Evolutionary conservation across 2,797 vertebrate species (phyloP).

Genomic region (Argentina silus): DNA sequence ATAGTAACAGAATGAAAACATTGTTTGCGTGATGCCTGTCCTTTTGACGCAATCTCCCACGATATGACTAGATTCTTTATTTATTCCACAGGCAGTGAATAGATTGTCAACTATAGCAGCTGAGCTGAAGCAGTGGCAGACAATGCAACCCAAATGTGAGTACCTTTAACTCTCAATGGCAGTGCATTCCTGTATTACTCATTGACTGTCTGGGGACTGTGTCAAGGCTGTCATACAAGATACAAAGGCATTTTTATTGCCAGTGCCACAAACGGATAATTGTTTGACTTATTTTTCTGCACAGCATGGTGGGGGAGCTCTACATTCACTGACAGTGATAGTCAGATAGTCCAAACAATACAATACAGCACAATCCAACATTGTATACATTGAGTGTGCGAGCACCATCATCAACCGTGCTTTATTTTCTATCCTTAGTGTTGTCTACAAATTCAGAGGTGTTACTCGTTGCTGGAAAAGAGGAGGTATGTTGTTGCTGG

Average conservation of each 20-base stretch:
- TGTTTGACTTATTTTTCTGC: background rate
- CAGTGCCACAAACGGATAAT: background rate
- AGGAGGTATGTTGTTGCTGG: conserved; percentile 67
- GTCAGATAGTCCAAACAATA: too few relatives aligned
- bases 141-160: conserved; percentile 74
- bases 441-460: conserved; percentile 71
- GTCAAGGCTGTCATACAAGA: background rate
- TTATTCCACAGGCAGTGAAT: conserved; percentile 61
- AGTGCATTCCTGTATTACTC: background rate
- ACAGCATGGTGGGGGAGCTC: background rate
- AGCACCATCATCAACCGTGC: too few relatives aligned
- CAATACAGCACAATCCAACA: too few relatives aligned
- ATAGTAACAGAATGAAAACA: background rate
- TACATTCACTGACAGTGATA: too few relatives aligned
- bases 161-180: conserved; percentile 5
- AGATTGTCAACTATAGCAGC: conserved; percentile 68
- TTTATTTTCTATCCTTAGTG: conserved; percentile 52
- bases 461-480: conserved; percentile 71
- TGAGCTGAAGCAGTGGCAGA: conserved; percentile 73
- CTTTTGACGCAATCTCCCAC: conserved; percentile 1
- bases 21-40: background rate
- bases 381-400: too few relatives aligned
- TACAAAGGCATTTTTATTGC: background rate
- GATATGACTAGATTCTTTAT: background rate
- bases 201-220: background rate